A percentile compares a stretch with the other conserved stretches of the same genome.
phyloP scores from a whole-genome alignment of 2,113 vertebrate species.

The human region GRCh38 chr3:156974001-156974500 shows the following conservation, averaged over 20 bases:
- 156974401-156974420: not conserved
- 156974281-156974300: not conserved
- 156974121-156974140: not conserved
- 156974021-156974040: not conserved
- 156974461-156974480: not conserved
- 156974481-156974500: not conserved
- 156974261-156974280: not conserved
- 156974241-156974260: not conserved
- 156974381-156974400: not conserved
- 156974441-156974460: not conserved
- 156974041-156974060: not conserved
- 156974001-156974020: not conserved
- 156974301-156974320: not conserved
- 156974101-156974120: not conserved
- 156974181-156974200: not conserved
- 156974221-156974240: not conserved
- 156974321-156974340: not conserved
- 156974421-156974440: not conserved
- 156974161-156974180: not conserved
- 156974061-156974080: not conserved
- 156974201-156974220: not conserved
- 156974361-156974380: conserved; percentile 5
- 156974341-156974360: not conserved
- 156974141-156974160: not conserved
- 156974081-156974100: not conserved